Evolutionary conservation across 2,113 vertebrate species (phyloP).

Genomic region (Malaclemys terrapin): DNA sequence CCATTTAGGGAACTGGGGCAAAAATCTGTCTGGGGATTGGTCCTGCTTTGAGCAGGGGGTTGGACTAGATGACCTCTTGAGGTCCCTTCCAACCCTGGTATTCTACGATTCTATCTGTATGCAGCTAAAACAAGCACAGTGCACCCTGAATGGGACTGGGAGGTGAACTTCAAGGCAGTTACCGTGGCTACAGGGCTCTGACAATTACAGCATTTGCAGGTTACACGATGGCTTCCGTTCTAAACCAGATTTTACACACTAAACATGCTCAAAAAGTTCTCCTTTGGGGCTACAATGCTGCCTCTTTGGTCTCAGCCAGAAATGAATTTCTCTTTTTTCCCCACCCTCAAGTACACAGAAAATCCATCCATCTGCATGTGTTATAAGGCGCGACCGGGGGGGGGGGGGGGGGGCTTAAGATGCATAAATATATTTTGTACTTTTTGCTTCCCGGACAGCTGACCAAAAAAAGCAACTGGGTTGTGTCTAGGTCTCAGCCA

Average conservation of each 20-base stretch:
- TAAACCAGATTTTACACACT: neutral
- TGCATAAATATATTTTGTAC: neutral
- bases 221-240: neutral
- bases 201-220: neutral
- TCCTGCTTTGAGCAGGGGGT: no score
- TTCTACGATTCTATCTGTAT: no score
- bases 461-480: neutral
- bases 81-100: no score
- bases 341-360: neutral
- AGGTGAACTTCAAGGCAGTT: neutral
- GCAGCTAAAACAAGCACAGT: neutral
- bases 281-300: neutral
- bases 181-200: neutral
- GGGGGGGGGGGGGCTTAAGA: no score
- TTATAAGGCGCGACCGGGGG: neutral
- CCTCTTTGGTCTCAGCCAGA: neutral
- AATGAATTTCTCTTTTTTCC: accelerated
- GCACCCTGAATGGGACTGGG: neutral
- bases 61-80: no score
- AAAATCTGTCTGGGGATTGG: no score
- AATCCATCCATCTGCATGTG: neutral
- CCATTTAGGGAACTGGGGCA: no score
- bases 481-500: neutral
- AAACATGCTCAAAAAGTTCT: neutral
- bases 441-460: neutral